Evolutionary conservation across 2,113 vertebrate species (phyloP), one percentile per base, ranked within the genome.

Genomic region (Rhea americana): DNA sequence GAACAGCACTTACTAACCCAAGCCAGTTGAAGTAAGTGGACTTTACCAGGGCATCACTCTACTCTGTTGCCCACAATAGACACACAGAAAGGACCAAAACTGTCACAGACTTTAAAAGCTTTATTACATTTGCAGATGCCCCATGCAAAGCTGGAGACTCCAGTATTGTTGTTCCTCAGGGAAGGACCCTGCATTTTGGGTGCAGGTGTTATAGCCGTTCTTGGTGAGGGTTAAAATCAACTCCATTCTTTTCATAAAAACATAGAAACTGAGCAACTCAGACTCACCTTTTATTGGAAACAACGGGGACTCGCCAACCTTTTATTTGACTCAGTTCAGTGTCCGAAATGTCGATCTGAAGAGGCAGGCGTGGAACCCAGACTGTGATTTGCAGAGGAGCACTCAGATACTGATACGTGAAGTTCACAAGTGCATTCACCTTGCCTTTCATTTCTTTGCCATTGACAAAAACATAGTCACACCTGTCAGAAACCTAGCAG

Each of bases 401-500:
- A 0, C 97, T 98, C 94, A 99, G 97, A 92, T 99, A 98, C 92
- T 98, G 98, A 55, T 99, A 99, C 0, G 98, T 99, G 97, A 99
- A 99, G 96, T 99, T 99, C 97, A 99, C 99, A 41, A 97, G 93
- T 0, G 98, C 98, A 2, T 97, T 98, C 97, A 98, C 97, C 94
- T 98, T 98, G 95, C 99, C 99, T 88, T 98, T 99, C 98, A 99
- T 98, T 97, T 99, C 99, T 93, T 99, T 99, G 90, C 99, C 99
- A 1, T 99, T 99, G 96, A 99, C 99, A 53, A 98, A 99, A 91
- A 99, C 93, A 4, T 99, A 99, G 97, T 99, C 99, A 51, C 99
- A 99, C 90, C 97, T 98, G 93, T 99, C 99, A 4, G 99, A 99
- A 92, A 99, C 99, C 99, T 99, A 84, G 11, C 45, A 4, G 55